Evolutionary conservation across 1,140 invertebrate genomes (phyloP), one percentile per base, ranked within the genome.

Genomic region (Micrasema minimum): DNA sequence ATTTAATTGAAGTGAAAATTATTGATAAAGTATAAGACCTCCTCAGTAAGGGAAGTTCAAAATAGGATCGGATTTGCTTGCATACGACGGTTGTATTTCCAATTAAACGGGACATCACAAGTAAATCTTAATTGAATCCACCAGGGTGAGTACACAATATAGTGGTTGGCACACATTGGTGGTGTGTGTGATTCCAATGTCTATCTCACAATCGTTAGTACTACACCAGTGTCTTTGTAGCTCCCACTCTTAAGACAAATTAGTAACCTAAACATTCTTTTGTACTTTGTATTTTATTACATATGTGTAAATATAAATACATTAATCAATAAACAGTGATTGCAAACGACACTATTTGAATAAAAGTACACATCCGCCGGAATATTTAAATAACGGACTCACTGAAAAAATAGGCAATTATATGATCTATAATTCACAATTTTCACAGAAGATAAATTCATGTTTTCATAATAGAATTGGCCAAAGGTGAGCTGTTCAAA

Each of bases 211-310:
- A 43, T 50, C 43, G 67, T 74, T 74, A 68, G 68, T 67, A 66
- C 69, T 74, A 74, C 55, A 71, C 64, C 57, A 41, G 69, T 71
- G 72, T 75, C 72, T 75, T n/a, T 71, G 59, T 75, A 69, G 69
- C 69, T 75, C 72, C n/a, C n/a, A n/a, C n/a, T 75, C 72, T 75
- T 75, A 65, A 71, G 65, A 75, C 66, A 64, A 51, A 69, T n/a
- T 4, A 72, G 64, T 53, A 72, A n/a, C n/a, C n/a, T n/a, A n/a
- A 43, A 67, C 22, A 65, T 46, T 4, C n/a, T 31, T 31, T 9
- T 43, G 38, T 41, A 20, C 37, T 43, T 62, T 31, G 57, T 62
- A 6, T 62, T 31, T 31, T 62, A 6, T 57, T 12, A 51, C 6
- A 51, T 51, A 51, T 51, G 48, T 51, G n/a, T 51, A 51, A 20